Evolutionary conservation across 2,888 invertebrate genomes (phyloP).

Genomic region (Acanthacorydalis orientalis): DNA sequence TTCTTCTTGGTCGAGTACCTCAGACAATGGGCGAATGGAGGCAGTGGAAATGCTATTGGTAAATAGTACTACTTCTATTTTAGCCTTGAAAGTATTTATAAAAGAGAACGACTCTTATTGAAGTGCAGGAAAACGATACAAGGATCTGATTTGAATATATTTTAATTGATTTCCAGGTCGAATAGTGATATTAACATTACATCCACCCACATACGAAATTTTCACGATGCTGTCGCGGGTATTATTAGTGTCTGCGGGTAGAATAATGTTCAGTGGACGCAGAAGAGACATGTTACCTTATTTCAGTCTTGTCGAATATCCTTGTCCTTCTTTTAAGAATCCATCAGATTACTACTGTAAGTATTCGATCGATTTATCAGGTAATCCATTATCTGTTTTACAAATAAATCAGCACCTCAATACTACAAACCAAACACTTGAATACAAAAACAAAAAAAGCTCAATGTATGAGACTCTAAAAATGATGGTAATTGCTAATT

Average conservation of each 20-base stretch:
- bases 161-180: conserved; percentile 31
- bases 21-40: conserved; percentile 65
- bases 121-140: not conserved
- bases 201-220: conserved; percentile 90
- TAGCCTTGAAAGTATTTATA: not conserved
- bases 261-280: conserved; percentile 81
- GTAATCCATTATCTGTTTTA: not conserved
- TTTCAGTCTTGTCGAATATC: conserved; percentile 74
- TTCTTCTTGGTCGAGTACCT: conserved; percentile 89
- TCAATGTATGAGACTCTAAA: no score
- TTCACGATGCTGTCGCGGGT: conserved; percentile 84
- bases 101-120: not conserved
- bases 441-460: not conserved
- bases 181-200: conserved; percentile 77
- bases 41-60: conserved; percentile 24
- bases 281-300: conserved; percentile 83
- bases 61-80: conserved; percentile 1
- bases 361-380: conserved; percentile 19
- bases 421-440: not conserved
- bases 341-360: conserved; percentile 91
- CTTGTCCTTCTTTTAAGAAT: conserved; percentile 91
- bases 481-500: no score
- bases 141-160: not conserved
- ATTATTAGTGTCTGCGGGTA: conserved; percentile 72
- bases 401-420: not conserved